A percentile compares a stretch with the other conserved stretches of the same genome.
phyloP scores from a whole-genome alignment of 2,797 vertebrate species.

The Telmatherina bonti region DNA sequence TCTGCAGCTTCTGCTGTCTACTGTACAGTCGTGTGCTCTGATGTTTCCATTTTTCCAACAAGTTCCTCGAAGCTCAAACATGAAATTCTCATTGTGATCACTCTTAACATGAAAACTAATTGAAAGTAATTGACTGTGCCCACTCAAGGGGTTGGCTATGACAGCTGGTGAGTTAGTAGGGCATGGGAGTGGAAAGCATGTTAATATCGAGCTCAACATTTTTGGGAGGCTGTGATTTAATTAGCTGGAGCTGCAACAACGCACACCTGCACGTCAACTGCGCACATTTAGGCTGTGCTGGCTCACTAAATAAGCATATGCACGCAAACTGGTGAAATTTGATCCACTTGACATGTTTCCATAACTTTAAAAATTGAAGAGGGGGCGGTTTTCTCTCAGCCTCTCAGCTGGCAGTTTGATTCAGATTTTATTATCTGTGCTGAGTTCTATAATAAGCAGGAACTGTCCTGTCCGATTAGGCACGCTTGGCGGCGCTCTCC shows the following conservation, averaged over 20 bases:
- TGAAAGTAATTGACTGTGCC: slow-evolving; percentile 85
- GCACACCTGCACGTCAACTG: slow-evolving; percentile 79
- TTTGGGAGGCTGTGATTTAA: slow-evolving; percentile 70
- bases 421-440: slow-evolving; percentile 91
- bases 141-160: slow-evolving; percentile 78
- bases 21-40: slow-evolving; percentile 86
- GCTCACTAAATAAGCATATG: slow-evolving; percentile 90
- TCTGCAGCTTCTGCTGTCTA: slow-evolving; percentile 13
- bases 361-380: slow-evolving; percentile 94
- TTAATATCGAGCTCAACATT: slow-evolving; percentile 27
- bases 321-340: slow-evolving; percentile 89
- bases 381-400: slow-evolving; percentile 78
- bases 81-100: slow-evolving; percentile 85
- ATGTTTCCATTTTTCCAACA: slow-evolving; percentile 82
- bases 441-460: slow-evolving; percentile 91
- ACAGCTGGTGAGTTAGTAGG: slow-evolving; percentile 54
- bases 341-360: slow-evolving; percentile 90
- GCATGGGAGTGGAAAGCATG: slow-evolving; percentile 24
- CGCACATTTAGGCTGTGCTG: slow-evolving; percentile 73
- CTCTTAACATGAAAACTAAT: slow-evolving; percentile 79
- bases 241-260: slow-evolving; percentile 77
- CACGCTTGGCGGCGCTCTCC: slow-evolving; percentile 80
- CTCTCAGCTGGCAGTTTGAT: slow-evolving; percentile 87
- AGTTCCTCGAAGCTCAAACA: slow-evolving; percentile 87
- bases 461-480: slow-evolving; percentile 94